Conservation (phyloP, 2,888 invertebrate species). For the Polydrusus pterygomalis region DNA sequence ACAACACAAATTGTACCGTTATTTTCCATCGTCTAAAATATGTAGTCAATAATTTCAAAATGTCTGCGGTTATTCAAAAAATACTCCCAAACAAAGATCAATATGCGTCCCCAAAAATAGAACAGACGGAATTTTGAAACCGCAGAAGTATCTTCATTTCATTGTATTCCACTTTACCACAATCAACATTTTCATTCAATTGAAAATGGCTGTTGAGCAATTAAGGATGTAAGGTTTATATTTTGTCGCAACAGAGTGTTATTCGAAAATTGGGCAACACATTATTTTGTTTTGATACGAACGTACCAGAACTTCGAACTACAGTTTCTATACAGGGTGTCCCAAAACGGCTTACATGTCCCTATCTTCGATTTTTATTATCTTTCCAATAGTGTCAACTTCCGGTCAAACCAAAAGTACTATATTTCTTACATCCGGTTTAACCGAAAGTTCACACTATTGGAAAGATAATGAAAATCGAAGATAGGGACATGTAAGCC, state of each 20-base stretch:
- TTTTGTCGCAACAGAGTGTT: conserved; percentile 42
- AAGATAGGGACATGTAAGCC: too few species aligned
- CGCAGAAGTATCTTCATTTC: conserved; percentile 16
- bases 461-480: too few species aligned
- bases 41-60: background rate
- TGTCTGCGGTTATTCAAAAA: background rate
- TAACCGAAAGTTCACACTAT: too few species aligned
- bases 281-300: conserved; percentile 30
- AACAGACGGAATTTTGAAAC: conserved; percentile 15
- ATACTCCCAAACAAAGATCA: background rate
- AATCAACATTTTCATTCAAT: conserved; percentile 38
- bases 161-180: conserved; percentile 42
- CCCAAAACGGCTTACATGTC: too few species aligned
- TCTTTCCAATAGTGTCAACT: too few species aligned
- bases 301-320: background rate
- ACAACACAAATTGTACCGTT: too few species aligned
- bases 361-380: too few species aligned
- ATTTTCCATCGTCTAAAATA: too few species aligned
- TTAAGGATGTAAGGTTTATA: conserved; percentile 46
- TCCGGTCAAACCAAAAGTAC: too few species aligned
- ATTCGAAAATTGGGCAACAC: conserved; percentile 48
- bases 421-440: too few species aligned
- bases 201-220: conserved; percentile 41
- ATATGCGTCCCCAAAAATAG: background rate
- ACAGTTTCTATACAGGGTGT: too few species aligned